Conservation (phyloP, 2,888 invertebrate genomes). For the Hypolimnas misippus region DNA sequence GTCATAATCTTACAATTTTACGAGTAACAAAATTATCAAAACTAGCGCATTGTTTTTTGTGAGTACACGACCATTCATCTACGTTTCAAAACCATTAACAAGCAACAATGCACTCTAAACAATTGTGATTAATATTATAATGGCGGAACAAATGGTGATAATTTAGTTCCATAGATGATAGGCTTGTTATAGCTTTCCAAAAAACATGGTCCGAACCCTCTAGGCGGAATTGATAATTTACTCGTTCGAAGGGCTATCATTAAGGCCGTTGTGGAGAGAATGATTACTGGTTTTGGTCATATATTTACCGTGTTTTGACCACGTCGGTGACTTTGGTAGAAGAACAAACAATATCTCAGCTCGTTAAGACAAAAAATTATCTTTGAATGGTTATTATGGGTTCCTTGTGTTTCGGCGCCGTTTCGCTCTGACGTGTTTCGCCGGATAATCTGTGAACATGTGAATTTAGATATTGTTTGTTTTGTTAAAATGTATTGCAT, state of each 20-base stretch:
- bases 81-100: conserved; percentile 35
- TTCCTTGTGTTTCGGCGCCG: conserved; percentile 44
- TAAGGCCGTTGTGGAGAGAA: conserved; percentile 72
- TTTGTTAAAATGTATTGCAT: not conserved
- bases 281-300: conserved; percentile 76
- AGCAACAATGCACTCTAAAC: conserved; percentile 48
- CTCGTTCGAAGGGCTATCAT: conserved; percentile 81
- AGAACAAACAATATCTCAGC: conserved; percentile 82
- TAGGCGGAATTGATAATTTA: conserved; percentile 83
- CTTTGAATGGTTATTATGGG: conserved; percentile 67
- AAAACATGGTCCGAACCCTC: conserved; percentile 74
- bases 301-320: conserved; percentile 66
- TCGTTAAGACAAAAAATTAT: conserved; percentile 79
- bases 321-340: conserved; percentile 66
- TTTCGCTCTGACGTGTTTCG: conserved; percentile 27
- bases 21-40: conserved; percentile 20
- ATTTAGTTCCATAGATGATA: conserved; percentile 60
- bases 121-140: conserved; percentile 51
- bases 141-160: conserved; percentile 49
- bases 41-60: conserved; percentile 22
- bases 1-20: conserved; percentile 12
- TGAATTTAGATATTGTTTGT: conserved; percentile 21
- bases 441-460: conserved; percentile 15
- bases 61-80: conserved; percentile 23
- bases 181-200: conserved; percentile 75